A percentile compares a stretch with the other conserved stretches of the same genome.
These are phyloP conservation scores for Cheilosia impressa DNA, from an alignment of 2,888 invertebrate genomes.

Conservation along the genomic window DNA sequence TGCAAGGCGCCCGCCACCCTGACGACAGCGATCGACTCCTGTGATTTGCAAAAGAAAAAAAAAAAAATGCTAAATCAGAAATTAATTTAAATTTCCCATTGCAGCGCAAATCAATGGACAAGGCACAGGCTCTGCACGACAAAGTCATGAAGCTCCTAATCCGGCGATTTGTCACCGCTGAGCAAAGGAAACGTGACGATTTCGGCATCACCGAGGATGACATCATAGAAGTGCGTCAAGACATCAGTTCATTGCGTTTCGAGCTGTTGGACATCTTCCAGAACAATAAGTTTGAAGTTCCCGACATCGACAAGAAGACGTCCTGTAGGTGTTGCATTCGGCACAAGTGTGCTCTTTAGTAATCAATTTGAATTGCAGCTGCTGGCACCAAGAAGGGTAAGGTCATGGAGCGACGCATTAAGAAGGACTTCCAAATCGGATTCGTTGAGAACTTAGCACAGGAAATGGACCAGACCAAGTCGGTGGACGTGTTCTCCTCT, in stretches of 20 bases:
- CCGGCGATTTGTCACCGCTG: constrained; percentile 94
- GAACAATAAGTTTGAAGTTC: constrained; percentile 94
- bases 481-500: constrained; percentile 92
- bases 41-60: neutral
- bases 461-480: constrained; percentile 88
- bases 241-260: constrained; percentile 96
- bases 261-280: constrained; percentile 96
- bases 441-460: constrained; percentile 92
- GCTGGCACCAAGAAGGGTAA: constrained; percentile 89
- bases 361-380: constrained; percentile 84
- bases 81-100: constrained; percentile 72
- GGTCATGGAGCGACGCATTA: constrained; percentile 92
- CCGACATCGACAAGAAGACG: constrained; percentile 88
- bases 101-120: constrained; percentile 90
- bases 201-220: constrained; percentile 98
- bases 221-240: constrained; percentile 98
- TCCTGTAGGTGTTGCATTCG: constrained; percentile 75
- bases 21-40: constrained; percentile 4
- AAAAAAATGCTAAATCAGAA: constrained; percentile 33
- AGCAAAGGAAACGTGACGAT: constrained; percentile 94
- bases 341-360: neutral
- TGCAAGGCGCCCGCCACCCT: constrained; percentile 51
- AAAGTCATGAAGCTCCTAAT: constrained; percentile 94
- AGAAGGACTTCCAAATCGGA: constrained; percentile 96
- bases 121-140: constrained; percentile 90